Conservation (phyloP, 2,888 invertebrate species). For the Ganaspis brasiliensis region DNA sequence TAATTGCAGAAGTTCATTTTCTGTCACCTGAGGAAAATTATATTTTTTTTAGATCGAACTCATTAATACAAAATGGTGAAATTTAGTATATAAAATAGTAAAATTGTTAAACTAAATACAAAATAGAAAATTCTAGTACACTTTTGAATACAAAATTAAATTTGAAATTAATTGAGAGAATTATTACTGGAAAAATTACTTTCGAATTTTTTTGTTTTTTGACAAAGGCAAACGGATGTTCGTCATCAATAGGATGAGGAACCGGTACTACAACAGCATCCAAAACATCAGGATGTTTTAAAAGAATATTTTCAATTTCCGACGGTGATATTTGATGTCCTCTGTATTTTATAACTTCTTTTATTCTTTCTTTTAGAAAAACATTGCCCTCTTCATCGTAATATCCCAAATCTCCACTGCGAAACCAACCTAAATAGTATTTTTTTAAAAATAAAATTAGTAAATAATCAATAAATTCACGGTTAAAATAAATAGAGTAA, state of each 20-base stretch:
- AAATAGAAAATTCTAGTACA: too few species aligned
- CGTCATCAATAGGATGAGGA: constrained; percentile 63
- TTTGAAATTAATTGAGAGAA: too few species aligned
- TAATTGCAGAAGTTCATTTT: not conserved
- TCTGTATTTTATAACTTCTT: constrained; percentile 69
- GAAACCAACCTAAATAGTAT: constrained; percentile 66
- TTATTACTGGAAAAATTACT: constrained; percentile 44
- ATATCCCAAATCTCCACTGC: constrained; percentile 71
- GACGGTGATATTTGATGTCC: constrained; percentile 67
- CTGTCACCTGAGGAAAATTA: not conserved
- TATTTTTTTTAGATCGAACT: too few species aligned
- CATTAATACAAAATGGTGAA: too few species aligned
- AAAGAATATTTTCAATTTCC: constrained; percentile 67
- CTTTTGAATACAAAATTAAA: too few species aligned
- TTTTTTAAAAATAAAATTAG: too few species aligned
- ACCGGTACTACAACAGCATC: constrained; percentile 66
- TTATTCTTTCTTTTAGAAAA: constrained; percentile 69
- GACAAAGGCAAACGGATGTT: constrained; percentile 68
- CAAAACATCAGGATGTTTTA: constrained; percentile 63
- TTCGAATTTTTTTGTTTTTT: constrained; percentile 50
- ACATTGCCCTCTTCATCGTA: constrained; percentile 69
- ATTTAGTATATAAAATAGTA: too few species aligned
- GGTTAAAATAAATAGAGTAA: too few species aligned
- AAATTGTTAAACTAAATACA: too few species aligned
- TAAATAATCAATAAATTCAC: too few species aligned